A percentile compares a stretch with the other conserved stretches of the same genome.
Evolutionary conservation across 2,797 vertebrate genomes (phyloP).

Genomic region (Enoplosus armatus): DNA sequence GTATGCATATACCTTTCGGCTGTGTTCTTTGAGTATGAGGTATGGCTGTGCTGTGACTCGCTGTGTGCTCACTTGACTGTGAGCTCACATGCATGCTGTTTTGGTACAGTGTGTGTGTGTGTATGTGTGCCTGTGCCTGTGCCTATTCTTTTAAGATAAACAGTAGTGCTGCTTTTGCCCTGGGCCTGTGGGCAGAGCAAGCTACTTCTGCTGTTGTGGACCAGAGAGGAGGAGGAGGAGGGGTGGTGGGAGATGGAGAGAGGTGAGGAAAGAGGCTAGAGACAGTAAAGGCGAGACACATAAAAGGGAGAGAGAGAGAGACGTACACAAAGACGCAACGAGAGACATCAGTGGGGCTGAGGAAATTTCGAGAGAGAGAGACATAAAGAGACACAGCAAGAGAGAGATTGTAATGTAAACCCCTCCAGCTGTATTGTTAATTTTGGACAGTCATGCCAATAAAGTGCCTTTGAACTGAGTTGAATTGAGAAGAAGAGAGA

Average conservation of each 20-base stretch:
- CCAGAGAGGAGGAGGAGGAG: constrained; percentile 14
- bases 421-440: constrained; percentile 77
- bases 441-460: constrained; percentile 81
- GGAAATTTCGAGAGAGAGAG: constrained; percentile 46
- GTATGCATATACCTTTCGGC: constrained; percentile 61
- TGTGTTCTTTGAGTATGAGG: constrained; percentile 56
- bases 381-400: constrained; percentile 43
- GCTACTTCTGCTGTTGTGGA: constrained; percentile 54
- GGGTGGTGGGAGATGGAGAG: constrained; percentile 6
- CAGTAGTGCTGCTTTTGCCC: constrained; percentile 54
- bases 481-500: constrained; percentile 58
- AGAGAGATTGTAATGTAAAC: constrained; percentile 70
- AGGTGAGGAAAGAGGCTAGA: constrained; percentile 36
- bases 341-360: constrained; percentile 31
- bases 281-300: constrained; percentile 35
- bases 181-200: constrained; percentile 65
- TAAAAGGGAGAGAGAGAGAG: constrained; percentile 38
- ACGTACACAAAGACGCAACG: constrained; percentile 40
- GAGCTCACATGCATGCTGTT: not conserved
- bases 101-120: not conserved
- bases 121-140: not conserved
- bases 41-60: constrained; percentile 45
- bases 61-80: constrained; percentile 28
- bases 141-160: constrained; percentile 70
- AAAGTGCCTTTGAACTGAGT: constrained; percentile 81